Evolutionary conservation across 2,888 invertebrate species (phyloP).

Genomic region (Caenorhabditis japonica): DNA sequence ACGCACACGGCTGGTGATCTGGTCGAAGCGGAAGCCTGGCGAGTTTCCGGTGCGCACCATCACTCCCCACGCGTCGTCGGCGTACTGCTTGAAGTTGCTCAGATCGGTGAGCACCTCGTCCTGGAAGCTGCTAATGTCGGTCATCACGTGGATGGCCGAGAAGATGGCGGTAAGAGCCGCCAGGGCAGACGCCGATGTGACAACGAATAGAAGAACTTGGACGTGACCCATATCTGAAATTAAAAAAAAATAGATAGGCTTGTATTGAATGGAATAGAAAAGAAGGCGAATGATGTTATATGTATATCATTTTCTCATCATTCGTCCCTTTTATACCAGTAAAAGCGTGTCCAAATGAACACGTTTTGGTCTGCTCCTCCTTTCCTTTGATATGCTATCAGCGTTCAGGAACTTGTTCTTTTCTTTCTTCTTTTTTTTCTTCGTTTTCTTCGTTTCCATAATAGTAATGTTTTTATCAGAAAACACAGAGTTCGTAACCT

Average conservation of each 20-base stretch:
- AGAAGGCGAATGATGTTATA: neutral
- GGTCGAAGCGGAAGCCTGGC: constrained; percentile 46
- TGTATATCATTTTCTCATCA: neutral
- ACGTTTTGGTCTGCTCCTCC: no score
- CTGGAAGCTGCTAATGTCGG: constrained; percentile 56
- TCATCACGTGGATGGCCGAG: constrained; percentile 48
- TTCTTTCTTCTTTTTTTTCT: no score
- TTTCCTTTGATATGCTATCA: constrained; percentile 37
- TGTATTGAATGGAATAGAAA: no score
- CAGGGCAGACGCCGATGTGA: constrained; percentile 46
- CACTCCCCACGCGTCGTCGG: constrained; percentile 59
- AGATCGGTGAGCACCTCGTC: constrained; percentile 36
- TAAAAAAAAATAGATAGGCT: neutral
- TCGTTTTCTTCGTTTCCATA: no score
- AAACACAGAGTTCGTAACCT: constrained; percentile 9
- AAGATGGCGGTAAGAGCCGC: constrained; percentile 48
- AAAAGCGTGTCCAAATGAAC: constrained; percentile 36
- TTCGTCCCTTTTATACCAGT: constrained; percentile 23
- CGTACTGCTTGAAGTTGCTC: constrained; percentile 46
- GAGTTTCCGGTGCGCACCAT: constrained; percentile 49
- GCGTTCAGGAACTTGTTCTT: constrained; percentile 26
- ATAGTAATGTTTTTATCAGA: constrained; percentile 6
- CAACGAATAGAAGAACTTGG: constrained; percentile 48
- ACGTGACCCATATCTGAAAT: constrained; percentile 48
- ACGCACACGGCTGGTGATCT: constrained; percentile 48